Percentiles rank a stretch among this genome's conserved stretches.
These are phyloP conservation scores for Tribolium madens DNA, from an alignment of 1,140 invertebrate genomes.

Conservation along the genomic window DNA sequence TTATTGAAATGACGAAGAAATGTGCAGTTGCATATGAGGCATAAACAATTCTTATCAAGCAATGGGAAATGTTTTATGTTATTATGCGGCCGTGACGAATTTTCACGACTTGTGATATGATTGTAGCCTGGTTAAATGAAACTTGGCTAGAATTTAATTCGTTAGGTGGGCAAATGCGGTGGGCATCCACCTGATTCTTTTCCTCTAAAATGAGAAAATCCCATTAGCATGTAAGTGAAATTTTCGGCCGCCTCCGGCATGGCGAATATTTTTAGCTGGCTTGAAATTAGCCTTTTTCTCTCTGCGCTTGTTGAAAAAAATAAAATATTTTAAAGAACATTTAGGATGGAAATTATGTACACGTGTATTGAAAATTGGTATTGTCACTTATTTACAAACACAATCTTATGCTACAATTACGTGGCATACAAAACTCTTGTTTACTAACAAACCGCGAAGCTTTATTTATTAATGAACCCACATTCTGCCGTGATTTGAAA, in stretches of 20 bases:
- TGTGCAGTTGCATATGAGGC: not conserved
- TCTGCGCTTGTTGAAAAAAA: not conserved
- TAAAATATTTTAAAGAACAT: not conserved
- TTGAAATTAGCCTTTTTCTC: not conserved
- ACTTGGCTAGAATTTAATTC: too few relatives aligned
- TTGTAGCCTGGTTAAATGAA: too few relatives aligned
- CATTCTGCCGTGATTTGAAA: conserved; percentile 33
- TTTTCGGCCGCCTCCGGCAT: conserved; percentile 1
- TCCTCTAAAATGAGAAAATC: conserved; percentile 8
- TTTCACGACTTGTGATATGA: too few relatives aligned
- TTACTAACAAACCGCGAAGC: conserved; percentile 46
- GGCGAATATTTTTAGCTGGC: not conserved
- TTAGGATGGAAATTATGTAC: conserved; percentile 12
- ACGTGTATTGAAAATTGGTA: conserved; percentile 26
- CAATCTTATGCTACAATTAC: conserved; percentile 45
- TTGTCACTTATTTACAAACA: conserved; percentile 46
- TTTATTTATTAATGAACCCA: conserved; percentile 46
- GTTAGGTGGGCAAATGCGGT: not conserved
- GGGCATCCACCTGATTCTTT: conserved; percentile 4
- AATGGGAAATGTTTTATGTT: too few relatives aligned
- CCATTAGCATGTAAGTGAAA: conserved; percentile 28
- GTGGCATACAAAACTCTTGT: conserved; percentile 41
- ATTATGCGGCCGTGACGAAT: too few relatives aligned
- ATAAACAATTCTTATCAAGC: not conserved
- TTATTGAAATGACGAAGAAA: not conserved